These are phyloP conservation scores for Luperina testacea DNA, from an alignment of 2,888 invertebrate species.

Conservation along the genomic window DNA sequence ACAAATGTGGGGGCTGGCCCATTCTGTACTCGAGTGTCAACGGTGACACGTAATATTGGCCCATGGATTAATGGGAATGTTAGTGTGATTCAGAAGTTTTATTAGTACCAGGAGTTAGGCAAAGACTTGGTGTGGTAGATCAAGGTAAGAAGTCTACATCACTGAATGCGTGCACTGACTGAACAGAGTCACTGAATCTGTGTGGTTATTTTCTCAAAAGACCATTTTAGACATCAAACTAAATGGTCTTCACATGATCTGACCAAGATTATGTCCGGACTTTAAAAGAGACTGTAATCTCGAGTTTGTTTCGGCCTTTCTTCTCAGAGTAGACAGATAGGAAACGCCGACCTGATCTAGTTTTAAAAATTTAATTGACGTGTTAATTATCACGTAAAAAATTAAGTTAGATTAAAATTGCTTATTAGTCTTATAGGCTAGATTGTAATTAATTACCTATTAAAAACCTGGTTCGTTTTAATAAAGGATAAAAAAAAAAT, in stretches of 20 bases:
- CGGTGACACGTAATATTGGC: constrained; percentile 1
- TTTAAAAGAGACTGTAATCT: neutral
- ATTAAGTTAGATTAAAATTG: too few relatives aligned
- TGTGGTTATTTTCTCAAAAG: too few relatives aligned
- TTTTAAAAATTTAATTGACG: neutral
- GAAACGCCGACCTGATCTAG: neutral
- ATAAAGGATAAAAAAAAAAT: too few relatives aligned
- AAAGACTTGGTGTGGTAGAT: neutral
- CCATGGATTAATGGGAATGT: neutral
- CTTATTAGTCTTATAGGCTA: too few relatives aligned
- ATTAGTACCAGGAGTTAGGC: too few relatives aligned
- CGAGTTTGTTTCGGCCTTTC: neutral
- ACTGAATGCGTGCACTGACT: neutral
- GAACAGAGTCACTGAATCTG: too few relatives aligned
- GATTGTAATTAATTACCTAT: too few relatives aligned
- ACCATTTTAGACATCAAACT: too few relatives aligned
- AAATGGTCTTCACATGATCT: neutral
- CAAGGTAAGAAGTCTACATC: neutral
- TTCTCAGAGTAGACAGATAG: neutral
- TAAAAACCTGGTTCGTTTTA: too few relatives aligned
- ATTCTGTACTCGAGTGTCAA: constrained; percentile 28
- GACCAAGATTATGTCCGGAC: neutral
- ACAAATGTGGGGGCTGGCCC: constrained; percentile 27
- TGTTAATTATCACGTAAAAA: neutral
- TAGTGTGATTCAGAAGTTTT: too few relatives aligned